Base-by-base conservation (phyloP, 2,888 invertebrate genomes). In the Keiferia lycopersicella region DNA sequence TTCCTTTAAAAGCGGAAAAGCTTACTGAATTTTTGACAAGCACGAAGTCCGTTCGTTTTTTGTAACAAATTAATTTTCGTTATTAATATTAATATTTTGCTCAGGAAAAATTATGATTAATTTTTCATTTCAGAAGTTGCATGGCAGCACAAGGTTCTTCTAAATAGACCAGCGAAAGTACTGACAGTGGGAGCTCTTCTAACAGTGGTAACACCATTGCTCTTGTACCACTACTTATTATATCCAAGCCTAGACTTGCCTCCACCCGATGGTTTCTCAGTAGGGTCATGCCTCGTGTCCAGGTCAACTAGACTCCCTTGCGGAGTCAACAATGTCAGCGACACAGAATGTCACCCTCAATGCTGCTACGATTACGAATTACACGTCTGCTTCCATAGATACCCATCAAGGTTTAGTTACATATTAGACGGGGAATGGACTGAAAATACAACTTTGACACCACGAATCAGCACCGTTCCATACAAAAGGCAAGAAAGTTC, bases 321-420 rank as follows among this genome's bases (percentile, higher is more conserved):
- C 65, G 91, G 92, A 2, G n/a, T 68, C 0, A 88, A 84, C 0
- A 71, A 76, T 18, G 72, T 84, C 0, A 65, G 82, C 0, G 74
- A 76, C 12, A 67, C 73, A 0, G 73, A 87, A 62, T 93, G 93
- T 68, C 84, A 84, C 50, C 68, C 75, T 0, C 85, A 90, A 66
- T 93, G 93, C 70, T 94, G 93, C 69, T 93, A 92, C 74, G 91
- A 92, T 65, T 73, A 79, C 1, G 76, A 75, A 18, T 76, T 76
- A 11, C 59, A 78, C n/a, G 64, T 85, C 20, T 94, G 93, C 71
- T 93, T 86, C 69, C 93, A 93, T 68, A 83, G 92, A 63, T 79
- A 88, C 16, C 93, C 93, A 0, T 92, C 93, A 0, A 79, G 88
- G 61, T 92, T 92, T 73, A 88, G 91, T 1, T 93, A 93, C 69